Percentiles rank a stretch among this genome's conserved stretches.
These are phyloP conservation scores for Guaruba guarouba DNA, from an alignment of 2,113 vertebrate genomes.

Conservation along the genomic window DNA sequence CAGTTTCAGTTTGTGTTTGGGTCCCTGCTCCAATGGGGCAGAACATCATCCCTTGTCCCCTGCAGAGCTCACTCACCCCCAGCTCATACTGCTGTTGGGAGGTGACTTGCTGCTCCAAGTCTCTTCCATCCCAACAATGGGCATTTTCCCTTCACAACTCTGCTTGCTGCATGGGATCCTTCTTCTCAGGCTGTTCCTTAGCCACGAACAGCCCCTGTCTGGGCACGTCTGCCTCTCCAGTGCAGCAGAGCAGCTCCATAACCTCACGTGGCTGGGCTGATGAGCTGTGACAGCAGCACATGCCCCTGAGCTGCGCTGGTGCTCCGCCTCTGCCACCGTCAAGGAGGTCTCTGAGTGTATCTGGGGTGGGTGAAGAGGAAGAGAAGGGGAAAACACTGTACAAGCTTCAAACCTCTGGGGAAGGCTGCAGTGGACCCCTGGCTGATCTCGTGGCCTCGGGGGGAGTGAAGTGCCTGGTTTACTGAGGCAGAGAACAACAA, in stretches of 20 bases:
- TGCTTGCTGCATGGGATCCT: rapidly evolving
- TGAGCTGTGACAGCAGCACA: neutral
- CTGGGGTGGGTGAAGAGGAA: neutral
- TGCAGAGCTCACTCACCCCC: neutral
- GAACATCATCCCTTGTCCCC: neutral
- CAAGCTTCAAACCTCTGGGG: neutral
- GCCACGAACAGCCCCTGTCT: neutral
- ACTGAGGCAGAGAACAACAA: neutral
- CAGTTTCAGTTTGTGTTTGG: neutral
- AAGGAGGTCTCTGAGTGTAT: neutral
- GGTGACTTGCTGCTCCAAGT: neutral
- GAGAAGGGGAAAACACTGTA: neutral
- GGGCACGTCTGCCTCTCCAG: neutral
- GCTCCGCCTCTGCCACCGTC: neutral
- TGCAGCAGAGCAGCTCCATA: neutral
- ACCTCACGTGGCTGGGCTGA: neutral
- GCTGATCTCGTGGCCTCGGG: rapidly evolving
- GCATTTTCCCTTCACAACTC: neutral
- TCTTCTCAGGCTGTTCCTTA: neutral
- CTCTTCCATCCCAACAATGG: neutral
- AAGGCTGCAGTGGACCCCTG: neutral
- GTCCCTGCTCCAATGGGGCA: neutral
- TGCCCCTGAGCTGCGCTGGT: rapidly evolving
- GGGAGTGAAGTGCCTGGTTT: neutral
- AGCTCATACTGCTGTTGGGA: rapidly evolving